phyloP scores from a whole-genome alignment of 2,113 vertebrate species.

The Corvus hawaiiensis region DNA sequence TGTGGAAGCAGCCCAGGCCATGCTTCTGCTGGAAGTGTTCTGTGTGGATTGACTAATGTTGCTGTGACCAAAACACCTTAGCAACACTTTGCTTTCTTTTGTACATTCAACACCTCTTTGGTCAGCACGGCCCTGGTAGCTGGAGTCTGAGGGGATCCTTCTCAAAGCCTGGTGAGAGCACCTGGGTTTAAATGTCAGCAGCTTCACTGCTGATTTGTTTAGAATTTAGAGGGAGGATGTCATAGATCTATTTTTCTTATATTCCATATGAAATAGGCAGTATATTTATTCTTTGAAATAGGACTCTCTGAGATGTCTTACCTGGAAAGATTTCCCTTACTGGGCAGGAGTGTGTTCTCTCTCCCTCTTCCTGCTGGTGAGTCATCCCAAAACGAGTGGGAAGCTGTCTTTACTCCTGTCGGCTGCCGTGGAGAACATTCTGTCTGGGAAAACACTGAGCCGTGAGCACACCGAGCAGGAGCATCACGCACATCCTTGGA shows the following conservation, averaged over 20 bases:
- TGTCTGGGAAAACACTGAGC: background rate
- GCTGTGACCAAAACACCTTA: background rate
- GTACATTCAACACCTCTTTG: background rate
- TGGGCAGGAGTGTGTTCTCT: background rate
- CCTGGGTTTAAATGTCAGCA: background rate
- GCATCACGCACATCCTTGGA: accelerated
- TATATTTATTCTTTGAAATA: background rate
- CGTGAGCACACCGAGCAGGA: background rate
- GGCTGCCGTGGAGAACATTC: background rate
- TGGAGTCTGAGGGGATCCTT: background rate
- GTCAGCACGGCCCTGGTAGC: accelerated
- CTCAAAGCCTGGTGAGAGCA: background rate
- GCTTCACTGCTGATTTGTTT: background rate
- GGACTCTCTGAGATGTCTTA: background rate
- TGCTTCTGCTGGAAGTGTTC: background rate
- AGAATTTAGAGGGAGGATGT: background rate
- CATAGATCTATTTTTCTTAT: background rate
- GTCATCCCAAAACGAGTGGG: background rate
- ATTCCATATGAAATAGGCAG: background rate
- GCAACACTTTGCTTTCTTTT: background rate
- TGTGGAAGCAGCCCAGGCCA: background rate
- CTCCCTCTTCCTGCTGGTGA: background rate
- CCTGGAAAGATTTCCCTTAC: background rate
- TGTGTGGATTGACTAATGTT: accelerated
- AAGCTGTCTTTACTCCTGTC: background rate